Conservation (phyloP, 2,113 vertebrate species). For the Pseudolaguvia tuberculata region DNA sequence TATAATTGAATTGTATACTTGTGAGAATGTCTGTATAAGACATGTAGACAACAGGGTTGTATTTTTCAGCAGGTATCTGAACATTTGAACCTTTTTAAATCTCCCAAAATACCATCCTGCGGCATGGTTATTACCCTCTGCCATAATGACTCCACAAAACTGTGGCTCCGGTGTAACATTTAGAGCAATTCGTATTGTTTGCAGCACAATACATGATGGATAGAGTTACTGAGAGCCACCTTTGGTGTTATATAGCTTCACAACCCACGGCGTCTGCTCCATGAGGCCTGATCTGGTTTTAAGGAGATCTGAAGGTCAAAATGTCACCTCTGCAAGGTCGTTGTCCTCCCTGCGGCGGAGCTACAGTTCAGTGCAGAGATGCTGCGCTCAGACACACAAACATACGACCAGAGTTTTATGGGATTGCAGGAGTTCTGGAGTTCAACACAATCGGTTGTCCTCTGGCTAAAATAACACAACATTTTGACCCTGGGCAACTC, state of each 20-base stretch:
- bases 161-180: conserved; percentile 39
- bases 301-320: conserved; percentile 62
- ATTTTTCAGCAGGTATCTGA: neutral
- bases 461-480: conserved; percentile 58
- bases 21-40: neutral
- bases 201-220: conserved; percentile 57
- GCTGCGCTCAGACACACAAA: neutral
- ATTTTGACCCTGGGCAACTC: conserved; percentile 54
- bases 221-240: conserved; percentile 59
- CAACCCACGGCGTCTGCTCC: conserved; percentile 50
- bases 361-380: conserved; percentile 14
- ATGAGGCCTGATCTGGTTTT: conserved; percentile 54
- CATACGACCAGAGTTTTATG: neutral
- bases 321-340: conserved; percentile 56
- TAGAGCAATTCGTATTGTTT: conserved; percentile 61
- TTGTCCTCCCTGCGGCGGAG: conserved; percentile 50
- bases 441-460: conserved; percentile 45
- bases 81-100: conserved; percentile 14
- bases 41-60: neutral
- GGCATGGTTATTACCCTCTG: conserved; percentile 35
- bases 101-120: conserved; percentile 12
- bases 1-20: neutral
- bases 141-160: conserved; percentile 32
- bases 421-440: neutral
- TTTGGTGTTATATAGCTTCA: conserved; percentile 42